phyloP scores from a whole-genome alignment of 1,140 invertebrate genomes.

The Callitettix versicolor region DNA sequence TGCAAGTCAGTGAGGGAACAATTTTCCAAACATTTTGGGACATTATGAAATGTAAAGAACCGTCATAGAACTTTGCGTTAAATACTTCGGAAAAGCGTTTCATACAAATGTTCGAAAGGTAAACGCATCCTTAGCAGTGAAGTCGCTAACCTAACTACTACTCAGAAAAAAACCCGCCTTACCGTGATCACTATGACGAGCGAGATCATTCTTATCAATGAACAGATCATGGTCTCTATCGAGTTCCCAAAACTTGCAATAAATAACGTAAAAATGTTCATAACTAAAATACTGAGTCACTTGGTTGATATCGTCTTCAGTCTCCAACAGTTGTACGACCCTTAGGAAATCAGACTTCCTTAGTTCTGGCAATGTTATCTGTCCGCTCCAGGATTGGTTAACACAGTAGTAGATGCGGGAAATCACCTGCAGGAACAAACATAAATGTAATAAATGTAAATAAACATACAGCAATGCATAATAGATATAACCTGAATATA shows the following conservation, averaged over 20 bases:
- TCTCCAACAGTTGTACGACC: constrained; percentile 65
- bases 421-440: constrained; percentile 61
- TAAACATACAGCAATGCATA: neutral
- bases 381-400: constrained; percentile 94
- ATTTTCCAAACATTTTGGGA: too few species aligned
- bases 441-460: neutral
- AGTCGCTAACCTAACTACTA: too few species aligned
- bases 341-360: constrained; percentile 80
- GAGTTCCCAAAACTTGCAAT: constrained; percentile 99
- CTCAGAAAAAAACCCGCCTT: too few species aligned
- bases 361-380: constrained; percentile 80
- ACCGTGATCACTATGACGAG: constrained; percentile 93
- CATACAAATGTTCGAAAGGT: too few species aligned
- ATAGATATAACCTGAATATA: constrained; percentile 1
- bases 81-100: too few species aligned
- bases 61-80: neutral
- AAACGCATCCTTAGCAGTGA: too few species aligned
- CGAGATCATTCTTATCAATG: constrained; percentile 89
- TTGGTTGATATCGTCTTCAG: constrained; percentile 95
- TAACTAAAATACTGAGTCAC: constrained; percentile 98
- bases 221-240: constrained; percentile 96
- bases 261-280: constrained; percentile 99
- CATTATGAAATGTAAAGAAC: too few species aligned
- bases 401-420: constrained; percentile 97
- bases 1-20: too few species aligned